Evolutionary conservation across 2,113 vertebrate species (phyloP), one percentile per base, ranked within the genome.

Genomic region (Istiophorus platypterus): DNA sequence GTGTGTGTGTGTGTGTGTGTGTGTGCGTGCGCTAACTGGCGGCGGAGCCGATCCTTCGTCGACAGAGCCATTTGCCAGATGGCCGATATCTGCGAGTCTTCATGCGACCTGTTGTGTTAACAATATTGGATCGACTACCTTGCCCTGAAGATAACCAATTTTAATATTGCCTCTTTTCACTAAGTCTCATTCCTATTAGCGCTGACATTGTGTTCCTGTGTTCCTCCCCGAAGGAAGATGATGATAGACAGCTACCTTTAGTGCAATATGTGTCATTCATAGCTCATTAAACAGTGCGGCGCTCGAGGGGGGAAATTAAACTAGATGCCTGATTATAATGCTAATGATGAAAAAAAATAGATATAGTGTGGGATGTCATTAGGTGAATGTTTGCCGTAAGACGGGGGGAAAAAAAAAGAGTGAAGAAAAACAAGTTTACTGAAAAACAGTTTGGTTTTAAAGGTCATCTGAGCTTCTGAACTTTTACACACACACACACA

Each of bases 251-350:
- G 82, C 65, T 68, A 73, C 68, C 81, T 80, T 86, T 31, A 70
- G 62, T 72, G 26, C 80, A 88, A 71, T 83, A 74, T 85, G 85
- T 88, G 83, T 91, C 74, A 92, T 91, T 91, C 84, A 89, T 74
- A 87, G 81, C 83, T 91, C 90, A 87, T 93, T 92, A 91, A 79
- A 81, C 85, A 77, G 42, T 17, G 78, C 31, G 54, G 62, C 7
- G 47, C 88, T 81, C 4, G 82, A 86, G 88, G 88, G 80, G 41
- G 76, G 77, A 71, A 78, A 75, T 88, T 86, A 90, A 34, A 81
- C 86, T 64, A 68, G 66, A 84, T 64, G 83, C 51, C 82, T 81
- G 77, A 87, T 91, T 88, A 88, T 82, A 61, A 88, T 84, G 70
- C 59, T 85, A 84, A 93, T 89, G 82, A 85, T 66, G 58, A 78